A percentile compares a stretch with the other conserved stretches of the same genome.
phyloP scores from a whole-genome alignment of 2,797 vertebrate genomes.

The Mergus octosetaceus region DNA sequence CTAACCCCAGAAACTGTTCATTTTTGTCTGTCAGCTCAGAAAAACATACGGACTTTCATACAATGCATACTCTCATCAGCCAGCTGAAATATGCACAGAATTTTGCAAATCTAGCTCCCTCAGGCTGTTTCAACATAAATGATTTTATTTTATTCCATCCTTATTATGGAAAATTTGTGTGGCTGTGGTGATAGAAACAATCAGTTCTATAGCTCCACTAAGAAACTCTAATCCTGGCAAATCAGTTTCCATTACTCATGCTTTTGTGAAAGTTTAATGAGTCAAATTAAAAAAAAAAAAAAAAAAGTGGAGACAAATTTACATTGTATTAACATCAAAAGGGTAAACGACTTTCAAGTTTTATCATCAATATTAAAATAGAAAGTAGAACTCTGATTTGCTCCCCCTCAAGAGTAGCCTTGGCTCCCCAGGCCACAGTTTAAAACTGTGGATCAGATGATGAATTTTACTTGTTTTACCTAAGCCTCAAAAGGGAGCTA shows the following conservation, averaged over 20 bases:
- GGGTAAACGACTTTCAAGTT: neutral
- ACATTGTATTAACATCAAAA: neutral
- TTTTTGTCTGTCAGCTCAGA: constrained; percentile 5
- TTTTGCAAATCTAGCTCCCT: constrained; percentile 1
- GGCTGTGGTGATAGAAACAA: neutral
- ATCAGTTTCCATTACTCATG: neutral
- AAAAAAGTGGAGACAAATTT: neutral
- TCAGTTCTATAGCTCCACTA: neutral
- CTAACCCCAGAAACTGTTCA: neutral
- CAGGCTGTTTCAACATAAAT: neutral
- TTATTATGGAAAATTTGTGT: neutral
- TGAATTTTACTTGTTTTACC: neutral
- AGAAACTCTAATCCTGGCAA: neutral
- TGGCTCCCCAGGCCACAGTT: neutral
- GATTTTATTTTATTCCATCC: neutral
- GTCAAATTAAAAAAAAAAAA: neutral
- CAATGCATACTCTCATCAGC: neutral
- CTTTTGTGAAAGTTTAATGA: neutral
- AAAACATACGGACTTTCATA: neutral
- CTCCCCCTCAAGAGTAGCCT: neutral
- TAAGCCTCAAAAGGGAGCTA: neutral
- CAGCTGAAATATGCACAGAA: neutral
- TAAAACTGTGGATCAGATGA: neutral
- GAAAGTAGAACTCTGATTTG: neutral
- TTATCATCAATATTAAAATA: neutral